Evolutionary conservation across 2,113 vertebrate genomes (phyloP).

Genomic region (Aspidoscelis tigris): DNA sequence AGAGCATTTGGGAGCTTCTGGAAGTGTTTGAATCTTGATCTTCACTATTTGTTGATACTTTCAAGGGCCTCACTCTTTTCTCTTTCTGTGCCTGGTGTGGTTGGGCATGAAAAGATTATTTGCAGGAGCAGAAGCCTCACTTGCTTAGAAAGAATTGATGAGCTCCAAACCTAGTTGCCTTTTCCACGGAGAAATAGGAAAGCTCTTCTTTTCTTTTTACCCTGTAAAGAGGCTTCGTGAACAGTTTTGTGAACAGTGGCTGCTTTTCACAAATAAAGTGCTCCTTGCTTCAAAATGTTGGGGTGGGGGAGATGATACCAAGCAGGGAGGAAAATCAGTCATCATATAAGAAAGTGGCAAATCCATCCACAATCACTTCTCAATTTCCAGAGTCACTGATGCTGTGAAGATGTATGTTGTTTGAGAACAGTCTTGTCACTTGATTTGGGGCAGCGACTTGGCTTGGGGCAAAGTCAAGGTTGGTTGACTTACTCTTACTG

Average conservation of each 20-base stretch:
- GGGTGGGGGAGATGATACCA: slow-evolving; percentile 9
- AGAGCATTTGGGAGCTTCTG: slow-evolving; percentile 23
- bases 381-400: slow-evolving; percentile 70
- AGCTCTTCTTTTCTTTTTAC: not conserved
- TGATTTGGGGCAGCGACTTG: slow-evolving; percentile 58
- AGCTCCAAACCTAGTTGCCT: slow-evolving; percentile 29
- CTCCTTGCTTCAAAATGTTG: slow-evolving; percentile 50
- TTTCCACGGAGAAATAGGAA: slow-evolving; percentile 14
- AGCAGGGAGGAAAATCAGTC: slow-evolving; percentile 35
- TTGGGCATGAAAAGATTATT: slow-evolving; percentile 28
- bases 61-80: slow-evolving; percentile 41
- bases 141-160: slow-evolving; percentile 11
- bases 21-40: slow-evolving; percentile 29
- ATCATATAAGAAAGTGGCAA: slow-evolving; percentile 57
- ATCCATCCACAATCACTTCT: slow-evolving; percentile 65
- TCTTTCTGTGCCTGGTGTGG: not conserved
- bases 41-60: slow-evolving; percentile 21
- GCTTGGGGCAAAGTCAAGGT: slow-evolving; percentile 56
- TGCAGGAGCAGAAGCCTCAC: slow-evolving; percentile 33
- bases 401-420: slow-evolving; percentile 63
- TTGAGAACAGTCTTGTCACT: slow-evolving; percentile 54
- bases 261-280: slow-evolving; percentile 30
- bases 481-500: slow-evolving; percentile 49
- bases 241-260: slow-evolving; percentile 33
- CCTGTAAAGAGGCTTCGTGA: slow-evolving; percentile 5